A percentile compares a stretch with the other conserved stretches of the same genome.
These are phyloP conservation scores for Psix sp. DNA, from an alignment of 1,140 invertebrate genomes.

Conservation along the genomic window DNA sequence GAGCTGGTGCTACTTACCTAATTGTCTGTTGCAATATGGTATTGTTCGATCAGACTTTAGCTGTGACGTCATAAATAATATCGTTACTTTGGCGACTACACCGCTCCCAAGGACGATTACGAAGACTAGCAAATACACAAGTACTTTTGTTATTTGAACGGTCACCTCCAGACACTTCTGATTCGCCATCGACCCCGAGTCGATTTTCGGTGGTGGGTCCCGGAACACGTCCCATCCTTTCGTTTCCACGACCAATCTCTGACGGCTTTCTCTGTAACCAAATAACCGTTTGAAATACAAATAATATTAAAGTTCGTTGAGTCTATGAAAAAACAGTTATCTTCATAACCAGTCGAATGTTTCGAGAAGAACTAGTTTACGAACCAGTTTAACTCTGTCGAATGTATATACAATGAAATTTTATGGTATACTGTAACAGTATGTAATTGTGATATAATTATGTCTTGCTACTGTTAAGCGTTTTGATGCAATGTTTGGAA, in stretches of 20 bases:
- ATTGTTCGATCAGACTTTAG: slow-evolving; percentile 85
- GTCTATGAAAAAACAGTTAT: too few species aligned
- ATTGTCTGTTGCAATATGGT: slow-evolving; percentile 88
- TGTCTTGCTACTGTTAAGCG: too few species aligned
- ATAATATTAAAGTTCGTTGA: too few species aligned
- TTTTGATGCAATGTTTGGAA: too few species aligned
- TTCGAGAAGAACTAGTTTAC: too few species aligned
- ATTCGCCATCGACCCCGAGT: slow-evolving; percentile 91
- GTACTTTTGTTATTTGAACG: slow-evolving; percentile 89
- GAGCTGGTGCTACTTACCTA: slow-evolving; percentile 79
- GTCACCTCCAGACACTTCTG: slow-evolving; percentile 91
- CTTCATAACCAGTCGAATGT: too few species aligned
- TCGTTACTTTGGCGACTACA: slow-evolving; percentile 89
- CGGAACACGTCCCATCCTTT: slow-evolving; percentile 98
- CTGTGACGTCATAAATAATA: slow-evolving; percentile 95
- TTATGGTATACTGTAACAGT: too few species aligned
- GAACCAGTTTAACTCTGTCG: too few species aligned
- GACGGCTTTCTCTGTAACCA: slow-evolving; percentile 72
- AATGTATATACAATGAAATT: too few species aligned
- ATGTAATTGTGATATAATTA: too few species aligned
- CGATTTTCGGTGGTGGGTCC: slow-evolving; percentile 90
- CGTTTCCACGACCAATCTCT: slow-evolving; percentile 88
- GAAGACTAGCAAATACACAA: slow-evolving; percentile 91
- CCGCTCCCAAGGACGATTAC: slow-evolving; percentile 88
- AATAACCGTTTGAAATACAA: too few species aligned